Percentiles rank a stretch among this genome's conserved stretches.
These are phyloP conservation scores for Catharus ustulatus DNA, from an alignment of 2,797 vertebrate genomes.

Conservation along the genomic window DNA sequence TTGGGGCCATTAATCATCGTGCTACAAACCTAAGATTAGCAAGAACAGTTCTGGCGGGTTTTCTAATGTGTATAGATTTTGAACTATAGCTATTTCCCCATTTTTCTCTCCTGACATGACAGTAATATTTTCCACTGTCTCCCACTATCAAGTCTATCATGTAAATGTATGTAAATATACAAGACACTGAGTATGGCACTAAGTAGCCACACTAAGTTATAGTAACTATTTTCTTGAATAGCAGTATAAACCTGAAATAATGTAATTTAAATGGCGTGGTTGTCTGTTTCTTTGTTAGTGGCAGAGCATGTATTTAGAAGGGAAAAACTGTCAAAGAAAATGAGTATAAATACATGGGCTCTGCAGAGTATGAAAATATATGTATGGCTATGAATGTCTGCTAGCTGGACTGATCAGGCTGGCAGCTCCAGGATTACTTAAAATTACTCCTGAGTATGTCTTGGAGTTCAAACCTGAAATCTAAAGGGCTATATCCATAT, in stretches of 20 bases:
- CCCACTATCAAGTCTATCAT: background rate
- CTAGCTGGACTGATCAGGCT: background rate
- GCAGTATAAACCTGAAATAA: background rate
- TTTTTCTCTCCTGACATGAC: background rate
- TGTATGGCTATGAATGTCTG: background rate
- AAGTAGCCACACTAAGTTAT: background rate
- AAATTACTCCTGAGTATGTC: background rate
- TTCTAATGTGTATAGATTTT: background rate
- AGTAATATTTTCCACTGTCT: background rate
- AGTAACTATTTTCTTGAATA: background rate
- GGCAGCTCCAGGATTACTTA: background rate
- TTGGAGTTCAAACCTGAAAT: background rate
- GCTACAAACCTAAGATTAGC: background rate
- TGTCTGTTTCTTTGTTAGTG: background rate
- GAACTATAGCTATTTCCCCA: background rate
- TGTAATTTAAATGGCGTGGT: background rate
- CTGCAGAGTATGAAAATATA: background rate
- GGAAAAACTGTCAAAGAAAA: background rate
- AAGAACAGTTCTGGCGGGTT: background rate
- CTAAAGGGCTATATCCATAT: background rate
- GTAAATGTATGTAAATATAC: background rate
- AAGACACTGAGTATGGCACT: background rate
- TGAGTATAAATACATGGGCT: background rate
- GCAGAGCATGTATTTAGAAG: background rate
- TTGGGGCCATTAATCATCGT: background rate